Conservation (phyloP, 1,140 invertebrate species). For the Prorops nasuta region DNA sequence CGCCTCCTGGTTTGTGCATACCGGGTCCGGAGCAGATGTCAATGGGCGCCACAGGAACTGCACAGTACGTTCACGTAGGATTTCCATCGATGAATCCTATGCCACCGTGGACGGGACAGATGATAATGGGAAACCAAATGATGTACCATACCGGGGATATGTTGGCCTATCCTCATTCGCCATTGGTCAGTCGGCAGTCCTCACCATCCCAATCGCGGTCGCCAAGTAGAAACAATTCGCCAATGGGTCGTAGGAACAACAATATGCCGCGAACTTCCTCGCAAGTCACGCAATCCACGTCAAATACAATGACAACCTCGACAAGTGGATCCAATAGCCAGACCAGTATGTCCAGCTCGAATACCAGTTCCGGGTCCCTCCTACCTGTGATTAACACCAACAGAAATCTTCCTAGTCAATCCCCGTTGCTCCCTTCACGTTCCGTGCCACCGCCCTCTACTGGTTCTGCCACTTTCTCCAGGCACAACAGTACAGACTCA, state of each 20-base stretch:
- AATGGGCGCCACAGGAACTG: slow-evolving; percentile 34
- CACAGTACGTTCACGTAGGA: slow-evolving; percentile 48
- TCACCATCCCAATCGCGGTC: slow-evolving; percentile 55
- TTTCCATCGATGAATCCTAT: slow-evolving; percentile 52
- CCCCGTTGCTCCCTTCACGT: slow-evolving; percentile 33
- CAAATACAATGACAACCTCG: slow-evolving; percentile 37
- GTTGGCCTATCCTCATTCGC: slow-evolving; percentile 49
- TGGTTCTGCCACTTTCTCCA: slow-evolving; percentile 21
- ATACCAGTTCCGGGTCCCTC: slow-evolving; percentile 28
- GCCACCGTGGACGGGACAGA: slow-evolving; percentile 47
- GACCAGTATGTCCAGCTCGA: slow-evolving; percentile 36
- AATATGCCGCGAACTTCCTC: slow-evolving; percentile 35
- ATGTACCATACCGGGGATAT: slow-evolving; percentile 49
- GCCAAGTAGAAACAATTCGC: slow-evolving; percentile 52
- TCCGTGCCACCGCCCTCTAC: slow-evolving; percentile 24
- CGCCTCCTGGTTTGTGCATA: slow-evolving; percentile 47
- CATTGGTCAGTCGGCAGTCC: slow-evolving; percentile 54
- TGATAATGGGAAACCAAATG: slow-evolving; percentile 50
- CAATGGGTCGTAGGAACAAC: slow-evolving; percentile 34
- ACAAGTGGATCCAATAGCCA: slow-evolving; percentile 35
- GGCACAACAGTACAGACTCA: slow-evolving; percentile 30
- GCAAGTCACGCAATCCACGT: slow-evolving; percentile 34
- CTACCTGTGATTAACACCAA: slow-evolving; percentile 28
- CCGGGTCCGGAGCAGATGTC: slow-evolving; percentile 49
- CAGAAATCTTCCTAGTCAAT: slow-evolving; percentile 44